Base-by-base conservation (phyloP, 2,113 vertebrate species). In the Eptesicus fuscus region DNA sequence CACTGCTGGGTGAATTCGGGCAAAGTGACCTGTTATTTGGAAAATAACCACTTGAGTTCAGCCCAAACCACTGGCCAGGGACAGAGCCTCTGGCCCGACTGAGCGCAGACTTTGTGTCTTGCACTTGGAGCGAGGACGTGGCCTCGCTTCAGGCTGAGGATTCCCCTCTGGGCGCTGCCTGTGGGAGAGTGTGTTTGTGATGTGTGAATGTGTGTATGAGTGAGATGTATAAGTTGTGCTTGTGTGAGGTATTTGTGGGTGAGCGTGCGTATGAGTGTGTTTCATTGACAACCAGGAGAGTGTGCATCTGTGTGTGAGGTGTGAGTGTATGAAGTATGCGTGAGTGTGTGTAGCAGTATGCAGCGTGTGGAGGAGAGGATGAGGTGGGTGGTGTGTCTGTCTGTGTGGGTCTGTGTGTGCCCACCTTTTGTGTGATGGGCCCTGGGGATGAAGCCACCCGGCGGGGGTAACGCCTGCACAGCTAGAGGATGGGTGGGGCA, bases 51-150 rank as follows among this genome's bases (percentile, higher is more conserved):
- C 35, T 47, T 25, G 73, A 22, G 37, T 80, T 77, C 85, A 16
- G 73, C 65, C 44, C 47, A 2, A 28, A 20, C 28, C 42, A 3
- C 83, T 1, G 67, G 61, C 22, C 4, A 0, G 47, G 44, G 63
- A 12, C 56, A 4, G 40, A 56, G 28, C 5, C 73, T 9, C 2
- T 4, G 0, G 56, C 23, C 28, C 0, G 32, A 32, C 18, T 0
- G 20, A 25, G 23, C 0, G 0, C 13, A 1, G 37, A 11, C 14
- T 40, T 63, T 30, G 13, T 17, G 20, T 53, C 71, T 44, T 22
- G n/a, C 0, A 2, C 73, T n/a, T 0, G 17, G 32, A 80, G 17
- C 13, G 9, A 9, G 30, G 69, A 22, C 1, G 0, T 32, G 89
- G 42, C 35, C 89, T 56, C 0, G 18, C 42, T 35, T 23, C 13